These are phyloP conservation scores for Dysidea cf. avara DNA, from an alignment of 37 sponge, comb jelly and placozoan genomes.

Conservation along the genomic window DNA sequence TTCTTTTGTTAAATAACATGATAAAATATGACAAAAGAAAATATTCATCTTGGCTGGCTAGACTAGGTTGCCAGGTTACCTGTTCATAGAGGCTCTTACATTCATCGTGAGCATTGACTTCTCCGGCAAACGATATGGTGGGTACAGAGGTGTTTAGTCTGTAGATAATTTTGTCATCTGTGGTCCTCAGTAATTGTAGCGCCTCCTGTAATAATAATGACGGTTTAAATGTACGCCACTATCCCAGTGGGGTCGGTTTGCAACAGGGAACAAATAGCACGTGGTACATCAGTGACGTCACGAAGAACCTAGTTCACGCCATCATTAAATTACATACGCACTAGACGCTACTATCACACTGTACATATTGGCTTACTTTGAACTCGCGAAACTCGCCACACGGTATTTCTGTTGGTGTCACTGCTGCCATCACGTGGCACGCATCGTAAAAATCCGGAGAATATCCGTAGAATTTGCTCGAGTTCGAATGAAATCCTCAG, in stretches of 20 bases:
- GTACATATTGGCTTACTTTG: slow-evolving; percentile 68
- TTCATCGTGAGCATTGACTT: slow-evolving; percentile 53
- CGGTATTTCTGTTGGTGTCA: too few relatives aligned
- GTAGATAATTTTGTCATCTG: slow-evolving; percentile 83
- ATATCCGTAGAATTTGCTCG: too few relatives aligned
- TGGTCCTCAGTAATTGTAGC: slow-evolving; percentile 49
- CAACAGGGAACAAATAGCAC: not conserved
- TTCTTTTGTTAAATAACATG: too few relatives aligned
- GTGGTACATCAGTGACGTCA: too few relatives aligned
- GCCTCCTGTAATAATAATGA: slow-evolving; percentile 81
- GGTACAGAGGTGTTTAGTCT: slow-evolving; percentile 80
- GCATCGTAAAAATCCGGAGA: too few relatives aligned
- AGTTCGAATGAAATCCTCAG: too few relatives aligned
- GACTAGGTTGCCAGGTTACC: slow-evolving; percentile 42
- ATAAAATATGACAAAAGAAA: too few relatives aligned
- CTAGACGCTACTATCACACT: too few relatives aligned
- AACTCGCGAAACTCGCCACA: slow-evolving; percentile 79
- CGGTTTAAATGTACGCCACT: not conserved
- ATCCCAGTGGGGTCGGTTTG: not conserved
- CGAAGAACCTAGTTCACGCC: too few relatives aligned
- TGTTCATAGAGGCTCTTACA: slow-evolving; percentile 77
- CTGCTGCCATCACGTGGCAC: too few relatives aligned
- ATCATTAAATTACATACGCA: too few relatives aligned
- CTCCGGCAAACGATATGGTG: slow-evolving; percentile 67
- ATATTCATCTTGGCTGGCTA: too few relatives aligned